Evolutionary conservation across 2,113 vertebrate species (phyloP).

Genomic region (Pachycephala philippinensis): DNA sequence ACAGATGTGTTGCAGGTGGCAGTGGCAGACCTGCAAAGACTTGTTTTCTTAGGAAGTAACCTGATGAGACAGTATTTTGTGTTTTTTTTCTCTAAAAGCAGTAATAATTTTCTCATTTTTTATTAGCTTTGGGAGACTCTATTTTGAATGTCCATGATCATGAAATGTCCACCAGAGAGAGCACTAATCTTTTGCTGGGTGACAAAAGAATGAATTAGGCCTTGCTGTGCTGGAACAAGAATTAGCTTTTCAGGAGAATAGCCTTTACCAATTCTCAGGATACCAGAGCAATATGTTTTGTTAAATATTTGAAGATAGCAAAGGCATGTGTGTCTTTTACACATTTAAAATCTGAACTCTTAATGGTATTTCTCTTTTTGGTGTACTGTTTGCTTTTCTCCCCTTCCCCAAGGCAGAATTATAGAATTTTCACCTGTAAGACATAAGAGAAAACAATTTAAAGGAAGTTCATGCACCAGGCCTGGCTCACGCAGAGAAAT

Average conservation of each 20-base stretch:
- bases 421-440: background rate
- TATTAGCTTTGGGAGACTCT: background rate
- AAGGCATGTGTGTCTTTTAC: background rate
- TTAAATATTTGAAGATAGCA: background rate
- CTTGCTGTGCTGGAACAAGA: background rate
- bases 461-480: background rate
- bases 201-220: background rate
- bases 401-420: background rate
- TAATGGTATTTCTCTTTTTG: background rate
- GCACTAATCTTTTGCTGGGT: background rate
- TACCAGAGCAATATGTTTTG: background rate
- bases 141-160: background rate
- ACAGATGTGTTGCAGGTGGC: background rate
- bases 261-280: background rate
- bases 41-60: background rate
- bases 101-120: background rate
- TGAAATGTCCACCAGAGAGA: background rate
- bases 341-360: background rate
- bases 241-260: background rate
- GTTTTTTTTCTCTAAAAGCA: background rate
- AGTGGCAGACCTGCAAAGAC: background rate
- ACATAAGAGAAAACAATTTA: background rate
- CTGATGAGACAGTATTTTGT: background rate
- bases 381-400: background rate
- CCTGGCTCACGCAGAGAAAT: background rate